These are phyloP conservation scores for Mionectes olivaceus DNA, from an alignment of 2,797 vertebrate species.

Conservation along the genomic window DNA sequence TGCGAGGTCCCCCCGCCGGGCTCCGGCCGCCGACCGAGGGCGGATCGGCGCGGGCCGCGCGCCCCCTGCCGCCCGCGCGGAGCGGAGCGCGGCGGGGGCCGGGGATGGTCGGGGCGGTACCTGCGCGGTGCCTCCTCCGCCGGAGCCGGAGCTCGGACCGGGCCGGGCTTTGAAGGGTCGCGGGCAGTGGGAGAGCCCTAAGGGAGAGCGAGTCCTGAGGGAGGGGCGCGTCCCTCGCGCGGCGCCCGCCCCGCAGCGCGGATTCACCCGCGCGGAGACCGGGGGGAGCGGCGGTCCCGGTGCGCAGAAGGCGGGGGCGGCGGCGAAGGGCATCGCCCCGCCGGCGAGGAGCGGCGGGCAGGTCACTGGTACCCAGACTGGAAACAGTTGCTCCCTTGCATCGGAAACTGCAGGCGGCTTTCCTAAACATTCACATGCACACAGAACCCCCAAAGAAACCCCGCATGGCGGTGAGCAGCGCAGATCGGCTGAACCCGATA, in stretches of 20 bases:
- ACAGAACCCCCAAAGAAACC: neutral
- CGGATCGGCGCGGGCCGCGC: neutral
- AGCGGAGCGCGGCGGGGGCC: neutral
- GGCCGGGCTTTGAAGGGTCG: neutral
- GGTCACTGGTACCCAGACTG: neutral
- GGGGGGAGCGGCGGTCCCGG: neutral
- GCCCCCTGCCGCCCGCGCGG: slow-evolving; percentile 22
- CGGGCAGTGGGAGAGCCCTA: neutral
- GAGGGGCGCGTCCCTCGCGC: neutral
- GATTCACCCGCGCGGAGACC: neutral
- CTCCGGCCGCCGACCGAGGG: neutral
- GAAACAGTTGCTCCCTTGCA: slow-evolving; percentile 24
- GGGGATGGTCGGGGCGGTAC: neutral
- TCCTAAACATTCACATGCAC: neutral
- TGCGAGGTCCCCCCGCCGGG: neutral
- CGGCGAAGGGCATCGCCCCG: neutral
- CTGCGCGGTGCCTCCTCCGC: neutral
- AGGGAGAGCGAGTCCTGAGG: neutral
- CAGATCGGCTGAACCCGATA: neutral
- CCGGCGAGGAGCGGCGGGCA: neutral
- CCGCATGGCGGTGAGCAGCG: neutral
- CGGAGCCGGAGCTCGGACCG: neutral
- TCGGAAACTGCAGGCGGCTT: slow-evolving; percentile 50
- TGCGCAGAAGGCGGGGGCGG: neutral
- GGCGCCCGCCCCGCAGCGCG: slow-evolving; percentile 16